Conservation (phyloP, 1,140 invertebrate genomes). For the Drosophila persimilis region DNA sequence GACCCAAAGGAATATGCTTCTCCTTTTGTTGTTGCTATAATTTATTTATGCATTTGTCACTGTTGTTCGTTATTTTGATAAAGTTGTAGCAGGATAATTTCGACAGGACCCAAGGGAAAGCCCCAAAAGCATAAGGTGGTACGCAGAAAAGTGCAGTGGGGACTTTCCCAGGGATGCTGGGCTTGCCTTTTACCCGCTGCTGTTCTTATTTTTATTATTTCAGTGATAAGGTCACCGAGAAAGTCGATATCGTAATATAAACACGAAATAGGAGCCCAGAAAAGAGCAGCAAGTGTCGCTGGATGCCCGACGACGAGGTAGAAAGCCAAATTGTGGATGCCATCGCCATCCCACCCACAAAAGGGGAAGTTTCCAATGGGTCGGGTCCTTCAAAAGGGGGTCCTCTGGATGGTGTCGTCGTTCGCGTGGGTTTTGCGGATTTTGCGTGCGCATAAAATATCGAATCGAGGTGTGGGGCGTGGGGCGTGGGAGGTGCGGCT, state of each 20-base stretch:
- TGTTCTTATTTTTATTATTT: conserved; percentile 18
- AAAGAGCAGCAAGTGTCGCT: conserved; percentile 36
- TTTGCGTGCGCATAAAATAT: conserved; percentile 65
- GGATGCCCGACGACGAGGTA: conserved; percentile 14
- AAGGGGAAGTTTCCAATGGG: conserved; percentile 19
- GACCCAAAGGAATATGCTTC: conserved; percentile 41
- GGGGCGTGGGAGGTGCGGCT: conserved; percentile 15
- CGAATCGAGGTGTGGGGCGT: conserved; percentile 6
- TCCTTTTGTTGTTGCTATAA: conserved; percentile 50
- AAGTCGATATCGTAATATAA: conserved; percentile 82
- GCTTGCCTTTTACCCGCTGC: neutral
- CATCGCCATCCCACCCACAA: conserved; percentile 51
- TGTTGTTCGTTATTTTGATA: conserved; percentile 66
- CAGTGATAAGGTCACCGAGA: conserved; percentile 61
- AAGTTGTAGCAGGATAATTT: conserved; percentile 76
- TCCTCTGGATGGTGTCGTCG: conserved; percentile 19
- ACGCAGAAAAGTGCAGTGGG: neutral
- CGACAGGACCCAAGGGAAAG: conserved; percentile 49
- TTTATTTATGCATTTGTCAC: conserved; percentile 77
- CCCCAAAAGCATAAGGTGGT: conserved; percentile 1
- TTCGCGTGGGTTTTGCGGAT: conserved; percentile 66
- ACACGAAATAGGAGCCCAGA: conserved; percentile 75
- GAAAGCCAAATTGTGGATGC: conserved; percentile 47
- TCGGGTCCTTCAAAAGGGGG: conserved; percentile 1
- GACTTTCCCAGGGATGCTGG: neutral